Percentiles rank a stretch among this genome's conserved stretches.
These are phyloP conservation scores for Hiodon alosoides DNA, from an alignment of 2,113 vertebrate species.

Conservation along the genomic window DNA sequence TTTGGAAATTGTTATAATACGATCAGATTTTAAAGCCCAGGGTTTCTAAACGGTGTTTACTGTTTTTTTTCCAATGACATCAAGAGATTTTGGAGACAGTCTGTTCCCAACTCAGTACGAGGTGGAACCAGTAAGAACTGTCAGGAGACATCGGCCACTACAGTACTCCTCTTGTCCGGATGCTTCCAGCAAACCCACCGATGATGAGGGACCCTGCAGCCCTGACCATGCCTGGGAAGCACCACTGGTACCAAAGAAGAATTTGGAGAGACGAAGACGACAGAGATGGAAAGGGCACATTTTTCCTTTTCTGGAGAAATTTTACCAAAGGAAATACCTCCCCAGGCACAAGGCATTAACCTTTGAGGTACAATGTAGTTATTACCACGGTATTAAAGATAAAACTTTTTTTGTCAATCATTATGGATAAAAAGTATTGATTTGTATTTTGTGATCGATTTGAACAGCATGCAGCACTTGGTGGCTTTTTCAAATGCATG, in stretches of 20 bases:
- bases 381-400: not conserved
- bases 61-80: not conserved
- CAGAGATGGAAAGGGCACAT: constrained; percentile 16
- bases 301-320: constrained; percentile 43
- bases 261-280: not conserved
- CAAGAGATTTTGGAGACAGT: constrained; percentile 59
- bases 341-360: not conserved
- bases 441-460: not conserved
- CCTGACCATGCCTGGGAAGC: not conserved
- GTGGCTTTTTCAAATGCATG: constrained; percentile 53
- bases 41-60: too few species aligned
- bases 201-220: not conserved
- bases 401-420: not conserved
- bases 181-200: not conserved
- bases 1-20: too few species aligned
- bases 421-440: not conserved
- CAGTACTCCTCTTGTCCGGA: too few species aligned
- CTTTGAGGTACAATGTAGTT: constrained; percentile 11
- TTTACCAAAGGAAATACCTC: not conserved
- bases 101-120: constrained; percentile 57
- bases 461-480: constrained; percentile 45
- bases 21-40: too few species aligned
- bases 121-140: constrained; percentile 26
- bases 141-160: constrained; percentile 5
- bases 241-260: not conserved